Base-by-base conservation (phyloP, 2,888 invertebrate genomes). In the Eupithecia insigniata region DNA sequence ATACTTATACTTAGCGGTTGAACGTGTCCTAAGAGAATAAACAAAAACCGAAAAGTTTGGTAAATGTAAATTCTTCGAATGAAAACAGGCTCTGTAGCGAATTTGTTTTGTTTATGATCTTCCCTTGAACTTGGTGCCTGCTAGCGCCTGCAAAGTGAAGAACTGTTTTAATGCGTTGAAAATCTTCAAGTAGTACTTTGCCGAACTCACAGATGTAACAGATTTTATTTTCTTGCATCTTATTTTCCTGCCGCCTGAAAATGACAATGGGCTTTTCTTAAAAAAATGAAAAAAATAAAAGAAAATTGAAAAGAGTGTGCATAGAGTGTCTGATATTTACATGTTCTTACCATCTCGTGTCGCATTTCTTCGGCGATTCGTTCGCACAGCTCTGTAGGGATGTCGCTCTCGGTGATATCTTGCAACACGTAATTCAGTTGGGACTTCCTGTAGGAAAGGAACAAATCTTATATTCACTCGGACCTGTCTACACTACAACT, bases 311-410 rank as follows among this genome's bases (percentile, higher is more conserved):
- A 26, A 73, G 75, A 79, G 72, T 73, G 64, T 66, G 34, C 61
- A 75, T 73, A 80, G 81, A 81, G 80, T 83, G 30, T 34, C 10
- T 81, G 93, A 93, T 93, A 93, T 94, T 94, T 94, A 93, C 94
- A 92, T 93, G 92, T 87, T 89, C 95, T 95, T 91, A 97, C 96
- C 92, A 97, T 97, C 94, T 99, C 99, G 95, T 98, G 96, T 84
- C 98, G 95, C 94, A 98, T 98, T 93, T 99, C 99, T 92, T 98
- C 97, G 86, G 96, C 97, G 84, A 99, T 96, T 84, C 98, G 96
- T 84, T 98, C 97, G 84, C 96, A 96, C 81, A 99, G 95, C 94
- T 98, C 97, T 82, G 95, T 95, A 67, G 99, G 99, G 87, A 99
- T 99, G 94, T 99, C 99, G 79, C 95, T 95, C 89, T 98, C 98